Evolutionary conservation across 2,113 vertebrate genomes (phyloP).

Genomic region (Isurus oxyrinchus): DNA sequence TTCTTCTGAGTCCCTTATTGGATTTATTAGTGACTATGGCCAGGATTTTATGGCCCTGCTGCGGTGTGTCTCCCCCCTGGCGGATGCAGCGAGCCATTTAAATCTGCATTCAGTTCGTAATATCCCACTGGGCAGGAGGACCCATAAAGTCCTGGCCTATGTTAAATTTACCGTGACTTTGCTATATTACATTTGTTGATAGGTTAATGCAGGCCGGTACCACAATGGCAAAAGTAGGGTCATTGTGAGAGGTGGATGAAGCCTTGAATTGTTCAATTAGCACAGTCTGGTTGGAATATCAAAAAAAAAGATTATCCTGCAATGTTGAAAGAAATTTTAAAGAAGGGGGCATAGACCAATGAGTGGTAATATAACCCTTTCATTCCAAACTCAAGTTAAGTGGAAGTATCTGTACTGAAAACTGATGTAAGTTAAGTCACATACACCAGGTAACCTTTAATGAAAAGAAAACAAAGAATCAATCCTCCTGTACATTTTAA

Average conservation of each 20-base stretch:
- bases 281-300: neutral
- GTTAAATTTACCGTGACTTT: neutral
- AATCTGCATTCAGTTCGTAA: no score
- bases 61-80: no score
- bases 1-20: neutral
- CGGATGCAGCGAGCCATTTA: no score
- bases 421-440: no score
- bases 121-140: no score
- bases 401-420: no score
- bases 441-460: no score
- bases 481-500: no score
- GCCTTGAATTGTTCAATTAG: neutral
- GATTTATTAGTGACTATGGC: neutral
- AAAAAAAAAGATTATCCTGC: neutral
- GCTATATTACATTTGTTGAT: neutral
- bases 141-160: neutral
- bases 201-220: neutral
- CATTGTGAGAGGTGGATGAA: neutral
- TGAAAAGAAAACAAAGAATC: no score
- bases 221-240: neutral
- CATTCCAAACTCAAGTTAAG: no score
- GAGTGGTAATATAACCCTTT: no score
- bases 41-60: no score
- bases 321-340: neutral
- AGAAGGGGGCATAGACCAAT: neutral